Percentiles rank a stretch among this genome's conserved stretches.
These are phyloP conservation scores for Dicrurus megarhynchus DNA, from an alignment of 2,113 vertebrate genomes.

Conservation along the genomic window DNA sequence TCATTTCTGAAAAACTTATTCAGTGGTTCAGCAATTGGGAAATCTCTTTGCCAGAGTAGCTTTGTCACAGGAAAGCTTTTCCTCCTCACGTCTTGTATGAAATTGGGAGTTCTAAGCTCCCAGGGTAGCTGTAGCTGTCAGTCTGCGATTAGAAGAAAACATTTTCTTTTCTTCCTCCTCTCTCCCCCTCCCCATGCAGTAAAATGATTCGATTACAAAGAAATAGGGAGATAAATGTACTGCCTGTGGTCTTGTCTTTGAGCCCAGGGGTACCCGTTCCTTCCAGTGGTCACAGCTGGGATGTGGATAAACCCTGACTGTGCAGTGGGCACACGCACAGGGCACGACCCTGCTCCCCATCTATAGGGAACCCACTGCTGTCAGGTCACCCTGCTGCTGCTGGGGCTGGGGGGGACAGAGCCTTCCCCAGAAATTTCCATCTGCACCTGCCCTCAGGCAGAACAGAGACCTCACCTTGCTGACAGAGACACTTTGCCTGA, in stretches of 20 bases:
- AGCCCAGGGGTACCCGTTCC: neutral
- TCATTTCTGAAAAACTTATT: neutral
- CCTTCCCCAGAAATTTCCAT: neutral
- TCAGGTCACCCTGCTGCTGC: neutral
- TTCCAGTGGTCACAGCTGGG: neutral
- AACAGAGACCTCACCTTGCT: neutral
- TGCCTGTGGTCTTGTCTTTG: neutral
- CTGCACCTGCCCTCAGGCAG: neutral
- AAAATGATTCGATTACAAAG: neutral
- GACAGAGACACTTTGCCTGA: neutral
- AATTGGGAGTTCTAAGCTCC: neutral
- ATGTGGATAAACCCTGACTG: neutral
- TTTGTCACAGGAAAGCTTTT: neutral
- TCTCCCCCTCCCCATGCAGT: neutral
- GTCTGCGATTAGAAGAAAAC: neutral
- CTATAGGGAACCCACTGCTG: neutral
- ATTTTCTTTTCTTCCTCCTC: slow-evolving; percentile 55
- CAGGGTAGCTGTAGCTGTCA: neutral
- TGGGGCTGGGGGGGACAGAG: no score
- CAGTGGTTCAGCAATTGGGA: neutral
- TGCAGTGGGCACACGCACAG: neutral
- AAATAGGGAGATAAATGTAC: neutral
- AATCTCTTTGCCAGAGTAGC: neutral
- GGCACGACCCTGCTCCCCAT: neutral
- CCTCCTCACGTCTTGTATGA: neutral